A percentile compares a stretch with the other conserved stretches of the same genome.
These are phyloP conservation scores for Philereme vetulata DNA, from an alignment of 2,888 invertebrate genomes.

Conservation along the genomic window DNA sequence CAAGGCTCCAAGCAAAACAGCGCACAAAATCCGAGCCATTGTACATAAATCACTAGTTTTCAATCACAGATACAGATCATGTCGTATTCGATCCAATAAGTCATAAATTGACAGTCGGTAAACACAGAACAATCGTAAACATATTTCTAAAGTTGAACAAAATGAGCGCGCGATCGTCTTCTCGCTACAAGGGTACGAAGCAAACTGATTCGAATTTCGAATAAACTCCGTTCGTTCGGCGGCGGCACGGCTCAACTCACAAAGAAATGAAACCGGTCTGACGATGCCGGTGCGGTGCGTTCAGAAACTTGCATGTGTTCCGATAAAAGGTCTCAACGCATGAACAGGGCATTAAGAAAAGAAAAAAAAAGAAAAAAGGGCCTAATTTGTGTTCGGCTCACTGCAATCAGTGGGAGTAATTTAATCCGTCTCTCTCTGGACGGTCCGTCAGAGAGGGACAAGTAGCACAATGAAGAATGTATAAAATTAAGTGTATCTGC, in stretches of 20 bases:
- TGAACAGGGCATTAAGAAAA: conserved; percentile 78
- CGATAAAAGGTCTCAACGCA: conserved; percentile 79
- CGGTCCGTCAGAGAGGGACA: conserved; percentile 47
- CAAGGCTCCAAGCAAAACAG: conserved; percentile 62
- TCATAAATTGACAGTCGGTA: conserved; percentile 64
- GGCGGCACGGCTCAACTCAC: conserved; percentile 66
- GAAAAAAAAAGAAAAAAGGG: conserved; percentile 70
- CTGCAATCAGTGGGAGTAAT: conserved; percentile 80
- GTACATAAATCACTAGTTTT: conserved; percentile 53
- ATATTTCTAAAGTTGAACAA: conserved; percentile 45
- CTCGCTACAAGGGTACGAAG: conserved; percentile 45
- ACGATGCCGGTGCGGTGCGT: conserved; percentile 58
- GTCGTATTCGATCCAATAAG: conserved; percentile 64
- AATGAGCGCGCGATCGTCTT: conserved; percentile 48
- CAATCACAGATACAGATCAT: conserved; percentile 46
- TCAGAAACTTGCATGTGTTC: conserved; percentile 76
- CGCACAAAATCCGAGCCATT: conserved; percentile 74
- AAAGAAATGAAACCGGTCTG: conserved; percentile 75
- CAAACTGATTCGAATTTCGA: conserved; percentile 67
- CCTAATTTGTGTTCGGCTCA: conserved; percentile 81
- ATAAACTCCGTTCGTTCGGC: conserved; percentile 48
- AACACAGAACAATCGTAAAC: conserved; percentile 68
- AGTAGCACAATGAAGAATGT: conserved; percentile 64
- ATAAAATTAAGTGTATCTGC: conserved; percentile 77
- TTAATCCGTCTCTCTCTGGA: conserved; percentile 60